Conservation (phyloP, 2,113 vertebrate species). For the Hydrochoerus hydrochaeris region DNA sequence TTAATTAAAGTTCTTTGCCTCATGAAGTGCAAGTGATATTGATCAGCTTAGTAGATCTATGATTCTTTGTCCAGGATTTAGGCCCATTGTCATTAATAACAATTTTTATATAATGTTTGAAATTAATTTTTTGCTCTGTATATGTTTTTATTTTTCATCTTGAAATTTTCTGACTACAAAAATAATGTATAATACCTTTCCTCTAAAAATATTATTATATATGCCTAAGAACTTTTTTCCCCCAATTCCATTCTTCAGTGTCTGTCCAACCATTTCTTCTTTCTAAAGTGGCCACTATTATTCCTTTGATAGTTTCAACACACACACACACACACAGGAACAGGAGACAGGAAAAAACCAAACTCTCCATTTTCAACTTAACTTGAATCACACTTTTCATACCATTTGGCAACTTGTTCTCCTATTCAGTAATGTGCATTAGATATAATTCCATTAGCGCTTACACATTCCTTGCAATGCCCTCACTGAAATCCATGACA, state of each 20-base stretch:
- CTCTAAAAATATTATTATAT: constrained; percentile 11
- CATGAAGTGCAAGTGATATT: not conserved
- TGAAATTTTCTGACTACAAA: constrained; percentile 57
- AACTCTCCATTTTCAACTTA: not conserved
- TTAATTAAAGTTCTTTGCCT: not conserved
- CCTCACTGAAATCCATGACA: not conserved
- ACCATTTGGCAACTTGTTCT: not conserved
- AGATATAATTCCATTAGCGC: not conserved
- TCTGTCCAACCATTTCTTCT: not conserved
- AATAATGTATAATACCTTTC: not conserved
- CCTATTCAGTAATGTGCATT: not conserved
- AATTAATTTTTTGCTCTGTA: constrained; percentile 31
- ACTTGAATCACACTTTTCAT: not conserved
- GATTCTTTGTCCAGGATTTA: constrained; percentile 20
- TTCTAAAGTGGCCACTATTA: not conserved
- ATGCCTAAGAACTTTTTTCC: not conserved
- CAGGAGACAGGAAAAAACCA: not conserved
- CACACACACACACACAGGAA: not conserved
- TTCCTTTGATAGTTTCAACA: not conserved
- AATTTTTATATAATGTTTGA: constrained; percentile 44
- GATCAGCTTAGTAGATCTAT: not conserved
- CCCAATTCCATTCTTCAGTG: not conserved
- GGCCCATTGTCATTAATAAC: not conserved
- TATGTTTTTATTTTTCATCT: not conserved
- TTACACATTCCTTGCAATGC: not conserved